phyloP scores from a whole-genome alignment of 2,888 invertebrate species.

The Brachypalpus laphriformis region DNA sequence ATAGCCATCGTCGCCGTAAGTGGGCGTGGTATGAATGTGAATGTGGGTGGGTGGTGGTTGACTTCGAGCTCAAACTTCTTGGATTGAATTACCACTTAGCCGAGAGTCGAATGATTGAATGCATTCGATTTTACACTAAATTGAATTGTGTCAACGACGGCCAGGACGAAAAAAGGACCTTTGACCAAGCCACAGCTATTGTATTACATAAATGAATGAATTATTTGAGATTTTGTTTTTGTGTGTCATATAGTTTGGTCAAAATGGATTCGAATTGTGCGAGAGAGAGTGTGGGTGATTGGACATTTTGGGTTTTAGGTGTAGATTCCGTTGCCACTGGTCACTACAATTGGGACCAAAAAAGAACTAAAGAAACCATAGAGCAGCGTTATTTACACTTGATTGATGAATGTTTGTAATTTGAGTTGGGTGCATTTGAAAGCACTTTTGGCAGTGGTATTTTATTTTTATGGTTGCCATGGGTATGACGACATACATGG shows the following conservation, averaged over 20 bases:
- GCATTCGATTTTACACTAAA: constrained; percentile 64
- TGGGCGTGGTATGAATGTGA: neutral
- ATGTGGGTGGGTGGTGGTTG: constrained; percentile 9
- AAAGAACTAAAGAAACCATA: neutral
- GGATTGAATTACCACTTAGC: constrained; percentile 66
- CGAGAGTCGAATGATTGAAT: constrained; percentile 53
- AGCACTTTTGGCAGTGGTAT: constrained; percentile 38
- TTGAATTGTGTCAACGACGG: constrained; percentile 43
- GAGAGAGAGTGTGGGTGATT: constrained; percentile 8
- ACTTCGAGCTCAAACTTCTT: constrained; percentile 19
- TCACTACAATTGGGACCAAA: neutral
- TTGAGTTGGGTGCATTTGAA: constrained; percentile 45
- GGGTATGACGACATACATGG: neutral
- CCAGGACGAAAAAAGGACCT: neutral
- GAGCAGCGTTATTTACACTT: constrained; percentile 44
- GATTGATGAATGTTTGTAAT: constrained; percentile 67
- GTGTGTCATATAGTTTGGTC: neutral
- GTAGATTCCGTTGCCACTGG: constrained; percentile 11
- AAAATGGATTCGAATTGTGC: neutral
- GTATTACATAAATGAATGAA: constrained; percentile 32
- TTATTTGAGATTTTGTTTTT: constrained; percentile 12
- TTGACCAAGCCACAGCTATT: constrained; percentile 3
- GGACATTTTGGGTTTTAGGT: neutral
- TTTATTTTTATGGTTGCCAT: constrained; percentile 34
- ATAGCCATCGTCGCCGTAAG: neutral